Evolutionary conservation across 2,888 invertebrate species (phyloP), one percentile per base, ranked within the genome.

Genomic region (Tryphoninae sp.): DNA sequence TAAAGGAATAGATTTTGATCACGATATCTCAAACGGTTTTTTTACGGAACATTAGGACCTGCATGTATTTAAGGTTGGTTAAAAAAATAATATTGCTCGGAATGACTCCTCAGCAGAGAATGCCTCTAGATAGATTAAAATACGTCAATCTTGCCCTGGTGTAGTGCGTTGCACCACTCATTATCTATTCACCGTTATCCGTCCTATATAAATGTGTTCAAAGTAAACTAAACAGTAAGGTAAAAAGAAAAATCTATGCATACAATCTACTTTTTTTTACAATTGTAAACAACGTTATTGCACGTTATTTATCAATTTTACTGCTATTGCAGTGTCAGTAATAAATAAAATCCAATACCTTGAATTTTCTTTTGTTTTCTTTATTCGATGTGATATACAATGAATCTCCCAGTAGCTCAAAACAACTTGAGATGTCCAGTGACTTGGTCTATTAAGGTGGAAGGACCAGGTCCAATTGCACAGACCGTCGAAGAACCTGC

Each of bases 381-480:
- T 53, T 9, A 76, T 79, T 68, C 65, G 67, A 42, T 4, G 55
- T 9, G 9, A 51, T 77, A 68, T 59, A 78, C 81, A 83, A 73
- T 67, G n/a, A 51, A 53, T 42, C 42, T 11, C 16, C 62, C 45
- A 89, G 86, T 75, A 71, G 67, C 85, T 94, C 94, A 98, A 91
- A 96, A 95, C 75, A 98, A 93, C 92, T 97, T 98, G 83, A 98
- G 94, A 92, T 98, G 96, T 69, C 98, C 97, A 22, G 98, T 97
- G 53, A 98, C 95, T 93, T 94, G 92, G 91, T 98, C 96, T 86
- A 98, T 94, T 61, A 95, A 90, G 86, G 94, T 93, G 86, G 94
- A 95, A 55, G 96, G 95, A 2, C 96, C 98, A 65, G 98, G 99
- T n/a, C 99, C 99, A 73, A 99, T 94, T 0, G 97, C 98, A 76